Evolutionary conservation across 92 coral and sea anemone species (phyloP), one percentile per base, ranked within the genome.

Genomic region (Epizoanthus ramosus): DNA sequence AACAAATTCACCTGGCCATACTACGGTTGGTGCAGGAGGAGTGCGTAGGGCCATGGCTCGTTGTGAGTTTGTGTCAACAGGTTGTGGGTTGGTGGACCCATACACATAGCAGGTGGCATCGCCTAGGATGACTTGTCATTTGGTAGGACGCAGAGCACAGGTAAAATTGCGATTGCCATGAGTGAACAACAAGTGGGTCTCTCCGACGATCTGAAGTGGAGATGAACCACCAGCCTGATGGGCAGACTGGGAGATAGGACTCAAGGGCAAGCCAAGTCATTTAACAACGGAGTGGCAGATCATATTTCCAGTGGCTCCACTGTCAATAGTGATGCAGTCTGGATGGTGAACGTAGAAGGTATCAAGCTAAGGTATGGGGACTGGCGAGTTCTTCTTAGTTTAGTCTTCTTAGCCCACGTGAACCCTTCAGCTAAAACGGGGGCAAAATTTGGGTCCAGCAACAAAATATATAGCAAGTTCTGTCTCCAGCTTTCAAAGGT

Each of bases 271-370:
- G 41, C 90, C 88, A 45, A 90, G 90, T 35, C 86, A 66, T 24
- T 65, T 60, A 12, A 84, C 87, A 52, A 84, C 73, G 31, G 93
- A 74, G 57, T 63, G 93, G 75, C 85, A 74, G 25, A 89, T 81
- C 89, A 85, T 85, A 57, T 89, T 86, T 31, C 89, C 90, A 54
- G 92, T 89, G 57, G 91, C 85, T 41, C 91, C 88, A 79, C 90
- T 89, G 86, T 89, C 90, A 65, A 89, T 45, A 57, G 84, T 80
- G 24, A 89, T 74, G 71, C 87, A 79, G 45, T 68, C 76, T 2
- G 84, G 72, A 76, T 85, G 89, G 74, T 89, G 89, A 21, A 87
- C 68, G 52, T 85, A 61, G 67, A 89, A 86, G 68, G 24, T 65
- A 61, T 89, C 92, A 28, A 28, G 31, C 69, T 86, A 28, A 28